Evolutionary conservation across 2,113 vertebrate species (phyloP).

Genomic region (Pipa parva): DNA sequence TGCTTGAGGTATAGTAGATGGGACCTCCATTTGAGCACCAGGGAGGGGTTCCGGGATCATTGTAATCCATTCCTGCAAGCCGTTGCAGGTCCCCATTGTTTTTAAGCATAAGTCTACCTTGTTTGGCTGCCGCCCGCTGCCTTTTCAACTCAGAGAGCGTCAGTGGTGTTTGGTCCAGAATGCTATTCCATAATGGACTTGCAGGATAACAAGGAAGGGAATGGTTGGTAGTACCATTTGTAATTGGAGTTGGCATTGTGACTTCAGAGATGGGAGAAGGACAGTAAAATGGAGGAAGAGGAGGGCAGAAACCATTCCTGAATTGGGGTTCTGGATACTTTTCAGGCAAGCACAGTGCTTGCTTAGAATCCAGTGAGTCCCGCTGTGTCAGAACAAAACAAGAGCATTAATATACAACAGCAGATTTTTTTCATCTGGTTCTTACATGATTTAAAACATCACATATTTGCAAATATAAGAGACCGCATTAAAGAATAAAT

Average conservation of each 20-base stretch:
- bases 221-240: conserved; percentile 52
- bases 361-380: conserved; percentile 19
- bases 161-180: conserved; percentile 76
- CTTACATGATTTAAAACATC: too few species aligned
- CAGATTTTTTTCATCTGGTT: too few species aligned
- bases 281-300: conserved; percentile 63
- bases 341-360: conserved; percentile 20
- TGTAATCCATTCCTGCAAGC: conserved; percentile 62
- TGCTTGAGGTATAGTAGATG: too few species aligned
- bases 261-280: conserved; percentile 62
- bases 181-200: conserved; percentile 62
- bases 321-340: conserved; percentile 43
- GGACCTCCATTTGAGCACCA: conserved; percentile 87
- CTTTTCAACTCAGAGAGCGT: conserved; percentile 92
- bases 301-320: conserved; percentile 66
- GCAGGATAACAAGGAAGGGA: conserved; percentile 50
- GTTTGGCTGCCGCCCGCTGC: conserved; percentile 86
- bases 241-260: conserved; percentile 57
- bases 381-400: conserved; percentile 54
- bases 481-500: too few species aligned
- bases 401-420: conserved; percentile 33
- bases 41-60: conserved; percentile 71
- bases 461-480: too few species aligned
- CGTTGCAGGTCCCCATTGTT: conserved; percentile 64
- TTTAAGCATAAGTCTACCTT: conserved; percentile 80